Base-by-base conservation (phyloP, 2,888 invertebrate species). In the Fissipunctia ypsillon region DNA sequence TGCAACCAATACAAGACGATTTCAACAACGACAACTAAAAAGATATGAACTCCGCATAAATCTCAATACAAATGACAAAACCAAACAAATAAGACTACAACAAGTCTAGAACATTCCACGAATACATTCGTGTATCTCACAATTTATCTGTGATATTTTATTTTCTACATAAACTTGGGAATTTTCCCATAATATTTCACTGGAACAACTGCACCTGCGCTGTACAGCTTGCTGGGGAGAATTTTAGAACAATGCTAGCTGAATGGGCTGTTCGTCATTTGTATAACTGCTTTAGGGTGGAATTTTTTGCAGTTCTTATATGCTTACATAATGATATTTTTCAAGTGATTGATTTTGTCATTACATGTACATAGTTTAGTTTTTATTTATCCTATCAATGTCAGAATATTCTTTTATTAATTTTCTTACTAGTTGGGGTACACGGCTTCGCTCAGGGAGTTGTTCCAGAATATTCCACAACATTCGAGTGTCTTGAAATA, bases 121-220 rank as follows among this genome's bases (percentile, higher is more conserved):
- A 79, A 69, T 61, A 73, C 80, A 63, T 81, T 66, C 61, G 61
- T 71, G 71, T 84, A 70, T 73, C 69, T 69, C 75, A 82, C 87
- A 85, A 88, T 87, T 87, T 89, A 88, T 87, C 82, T 64, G 65
- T 70, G 79, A 80, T 76, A 79, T 83, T 84, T 84, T 86, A 85
- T 85, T 86, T 90, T 89, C 88, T 80, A 85, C 81, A 86, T 86
- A 88, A 86, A 88, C 86, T 84, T 83, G 88, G 82, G 78, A 76
- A 89, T 90, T 88, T 85, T 74, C 81, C 82, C 81, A 88, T 89
- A 89, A 91, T 91, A 91, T 91, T 89, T 91, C 89, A 91, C 84
- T 77, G 28, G 54, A 73, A 75, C 81, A 78, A 81, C 73, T 91
- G 88, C 92, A 92, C 90, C 90, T 91, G 91, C 74, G 85, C 66